Conservation (phyloP, 2,888 invertebrate species). For the Alloscopus bannaensis region DNA sequence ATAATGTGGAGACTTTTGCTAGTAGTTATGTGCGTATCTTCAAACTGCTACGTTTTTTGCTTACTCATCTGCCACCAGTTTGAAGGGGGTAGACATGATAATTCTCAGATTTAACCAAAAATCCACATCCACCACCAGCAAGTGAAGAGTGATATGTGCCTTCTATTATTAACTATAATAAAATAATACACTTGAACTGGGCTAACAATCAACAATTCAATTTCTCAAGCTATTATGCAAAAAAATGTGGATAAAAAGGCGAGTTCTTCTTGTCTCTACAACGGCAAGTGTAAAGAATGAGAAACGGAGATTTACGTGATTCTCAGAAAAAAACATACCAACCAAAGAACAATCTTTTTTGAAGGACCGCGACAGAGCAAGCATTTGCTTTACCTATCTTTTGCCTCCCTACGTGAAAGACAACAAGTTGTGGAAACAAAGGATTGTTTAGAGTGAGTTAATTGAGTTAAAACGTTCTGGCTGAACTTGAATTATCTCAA, state of each 20-base stretch:
- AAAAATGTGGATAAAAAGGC: conserved; percentile 22
- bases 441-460: conserved; percentile 54
- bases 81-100: not conserved
- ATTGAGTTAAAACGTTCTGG: conserved; percentile 66
- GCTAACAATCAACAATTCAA: conserved; percentile 26
- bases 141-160: conserved; percentile 6
- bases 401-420: too few relatives aligned
- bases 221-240: conserved; percentile 41
- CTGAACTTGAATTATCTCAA: conserved; percentile 59
- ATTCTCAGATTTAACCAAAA: not conserved
- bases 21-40: too few relatives aligned
- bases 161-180: conserved; percentile 12
- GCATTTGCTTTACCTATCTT: too few relatives aligned
- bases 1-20: too few relatives aligned
- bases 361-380: too few relatives aligned
- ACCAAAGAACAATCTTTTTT: too few relatives aligned
- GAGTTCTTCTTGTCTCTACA: not conserved
- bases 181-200: conserved; percentile 2
- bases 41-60: not conserved
- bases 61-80: conserved; percentile 9
- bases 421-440: conserved; percentile 41
- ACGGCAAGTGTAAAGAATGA: conserved; percentile 37
- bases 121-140: not conserved
- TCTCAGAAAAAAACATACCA: conserved; percentile 59
- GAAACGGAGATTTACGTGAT: conserved; percentile 48